These are phyloP conservation scores for Hetaerina titia DNA, from an alignment of 2,888 invertebrate species.

Conservation along the genomic window DNA sequence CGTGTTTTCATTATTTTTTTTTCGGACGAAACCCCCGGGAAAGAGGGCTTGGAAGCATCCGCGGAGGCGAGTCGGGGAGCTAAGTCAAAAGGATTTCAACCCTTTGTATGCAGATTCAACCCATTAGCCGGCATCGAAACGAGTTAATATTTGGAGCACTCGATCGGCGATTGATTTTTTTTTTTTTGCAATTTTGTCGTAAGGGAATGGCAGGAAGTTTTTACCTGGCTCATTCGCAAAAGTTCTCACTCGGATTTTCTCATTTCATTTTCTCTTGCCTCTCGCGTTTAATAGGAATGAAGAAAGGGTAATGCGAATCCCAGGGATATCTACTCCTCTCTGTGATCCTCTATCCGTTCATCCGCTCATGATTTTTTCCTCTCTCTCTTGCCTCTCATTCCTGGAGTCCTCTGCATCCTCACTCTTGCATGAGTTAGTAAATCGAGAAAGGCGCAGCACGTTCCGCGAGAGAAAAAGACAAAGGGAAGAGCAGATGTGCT, in stretches of 20 bases:
- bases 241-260: background rate
- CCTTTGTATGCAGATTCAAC: background rate
- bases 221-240: background rate
- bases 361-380: background rate
- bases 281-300: background rate
- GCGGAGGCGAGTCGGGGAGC: background rate
- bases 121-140: background rate
- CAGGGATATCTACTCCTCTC: background rate
- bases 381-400: background rate
- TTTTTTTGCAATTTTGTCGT: background rate
- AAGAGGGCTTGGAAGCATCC: background rate
- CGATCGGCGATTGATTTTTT: background rate
- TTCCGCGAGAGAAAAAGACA: background rate
- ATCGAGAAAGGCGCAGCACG: background rate
- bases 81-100: background rate
- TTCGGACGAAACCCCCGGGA: background rate
- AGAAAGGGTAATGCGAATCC: background rate
- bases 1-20: background rate
- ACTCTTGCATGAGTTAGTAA: background rate
- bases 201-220: background rate
- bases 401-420: background rate
- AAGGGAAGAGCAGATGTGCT: background rate
- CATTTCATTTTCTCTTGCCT: background rate
- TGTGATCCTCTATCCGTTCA: background rate
- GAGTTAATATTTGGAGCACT: background rate